Evolutionary conservation across 2,113 vertebrate genomes (phyloP), one percentile per base, ranked within the genome.

Genomic region (Sturnus vulgaris): DNA sequence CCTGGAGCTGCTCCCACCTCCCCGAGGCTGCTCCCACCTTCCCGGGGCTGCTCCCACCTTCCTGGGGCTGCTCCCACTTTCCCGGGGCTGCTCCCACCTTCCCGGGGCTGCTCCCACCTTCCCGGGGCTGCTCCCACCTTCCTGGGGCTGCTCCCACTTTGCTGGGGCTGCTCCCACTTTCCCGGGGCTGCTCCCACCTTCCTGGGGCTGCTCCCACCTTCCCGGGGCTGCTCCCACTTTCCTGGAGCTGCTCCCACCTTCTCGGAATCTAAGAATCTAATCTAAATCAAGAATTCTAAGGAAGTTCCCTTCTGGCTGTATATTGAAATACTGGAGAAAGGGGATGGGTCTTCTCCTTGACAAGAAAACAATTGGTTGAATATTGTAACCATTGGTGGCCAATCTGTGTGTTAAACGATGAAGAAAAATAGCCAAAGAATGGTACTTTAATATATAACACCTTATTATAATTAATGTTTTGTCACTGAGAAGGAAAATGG

Each of bases 391-490:
- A 57, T 22, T 57, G 40, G 33, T 46, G 5, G 31, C 33, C 53
- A 57, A 22, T 46, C 11, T 28, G 0, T 35, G 53, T 0, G 0
- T 46, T 35, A 21, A 33, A 57, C 1, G 0, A 57, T 57, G 33
- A 57, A 5, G 30, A 42, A 73, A 46, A 57, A 57, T 7, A 57
- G 5, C 24, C 19, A 28, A 73, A 73, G 14, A 46, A 57, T 28
- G 53, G 14, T 46, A 17, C 11, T 40, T 46, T 28, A 8, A 57
- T 35, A 13, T 28, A 8, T 22, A 35, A 30, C 15, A 35, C 11
- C 14, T 22, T 75, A 17, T 13, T 28, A 13, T 13, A 46, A 35
- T 46, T 10, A 35, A 30, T 17, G 14, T 46, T 75, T 30, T 22
- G 10, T 57, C 33, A 46, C 11, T 35, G 33, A 33, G 40, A 35